Percentiles rank a stretch among this genome's conserved stretches.
phyloP scores from a whole-genome alignment of 53 echinoderm and acorn worm genomes.

The Henricia sp. region DNA sequence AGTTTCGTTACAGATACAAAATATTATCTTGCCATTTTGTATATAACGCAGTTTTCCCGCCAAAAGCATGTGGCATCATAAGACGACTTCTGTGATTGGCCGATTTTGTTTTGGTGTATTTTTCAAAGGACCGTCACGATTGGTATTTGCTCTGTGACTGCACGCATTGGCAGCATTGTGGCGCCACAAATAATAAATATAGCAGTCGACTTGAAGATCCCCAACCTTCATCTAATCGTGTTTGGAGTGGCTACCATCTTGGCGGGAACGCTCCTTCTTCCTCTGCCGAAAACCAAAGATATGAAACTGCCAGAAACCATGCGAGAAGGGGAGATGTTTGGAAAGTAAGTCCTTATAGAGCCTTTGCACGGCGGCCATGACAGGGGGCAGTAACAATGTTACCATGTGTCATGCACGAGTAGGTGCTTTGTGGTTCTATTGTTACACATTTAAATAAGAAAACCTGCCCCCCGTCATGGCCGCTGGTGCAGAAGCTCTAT shows the following conservation, averaged over 20 bases:
- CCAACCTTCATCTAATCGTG: conserved; percentile 12
- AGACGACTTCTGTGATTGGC: neutral
- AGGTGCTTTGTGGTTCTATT: no score
- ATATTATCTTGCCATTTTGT: neutral
- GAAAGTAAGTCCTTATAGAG: conserved; percentile 38
- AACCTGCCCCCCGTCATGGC: neutral
- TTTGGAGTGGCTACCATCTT: conserved; percentile 11
- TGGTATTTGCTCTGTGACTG: conserved; percentile 39
- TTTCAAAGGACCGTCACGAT: conserved; percentile 14
- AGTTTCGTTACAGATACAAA: neutral
- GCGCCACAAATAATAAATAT: conserved; percentile 25
- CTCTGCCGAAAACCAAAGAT: conserved; percentile 33
- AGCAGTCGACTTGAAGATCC: neutral
- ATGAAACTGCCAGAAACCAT: conserved; percentile 73
- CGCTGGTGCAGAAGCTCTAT: no score
- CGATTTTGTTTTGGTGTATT: neutral
- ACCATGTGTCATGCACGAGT: neutral
- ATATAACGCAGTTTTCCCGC: neutral
- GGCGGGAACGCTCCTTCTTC: conserved; percentile 18
- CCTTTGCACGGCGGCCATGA: no score
- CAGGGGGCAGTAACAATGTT: neutral
- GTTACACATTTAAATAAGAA: neutral
- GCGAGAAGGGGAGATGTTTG: conserved; percentile 60
- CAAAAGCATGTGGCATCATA: neutral
- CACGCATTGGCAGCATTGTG: conserved; percentile 30